Conservation (phyloP, 1,140 invertebrate genomes). For the Orchestia grillus region DNA sequence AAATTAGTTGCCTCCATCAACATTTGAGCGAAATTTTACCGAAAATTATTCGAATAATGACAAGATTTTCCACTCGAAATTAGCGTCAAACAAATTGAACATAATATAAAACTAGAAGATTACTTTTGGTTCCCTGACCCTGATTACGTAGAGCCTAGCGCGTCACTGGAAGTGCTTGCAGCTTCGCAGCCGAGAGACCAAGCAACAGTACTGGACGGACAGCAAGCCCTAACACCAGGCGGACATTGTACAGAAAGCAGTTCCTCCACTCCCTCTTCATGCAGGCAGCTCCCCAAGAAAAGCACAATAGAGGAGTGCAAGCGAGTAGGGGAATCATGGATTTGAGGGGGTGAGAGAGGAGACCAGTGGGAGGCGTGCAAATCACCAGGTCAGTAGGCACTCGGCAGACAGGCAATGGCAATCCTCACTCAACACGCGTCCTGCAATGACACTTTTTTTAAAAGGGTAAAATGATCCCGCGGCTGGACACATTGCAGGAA, state of each 20-base stretch:
- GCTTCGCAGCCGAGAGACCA: background rate
- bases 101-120: no score
- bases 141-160: background rate
- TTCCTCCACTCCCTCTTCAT: no score
- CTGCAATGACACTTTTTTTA: no score
- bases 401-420: background rate
- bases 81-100: no score
- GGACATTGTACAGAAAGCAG: no score
- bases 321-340: background rate
- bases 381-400: background rate
- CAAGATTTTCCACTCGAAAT: no score
- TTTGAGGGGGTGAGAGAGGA: background rate
- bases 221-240: background rate
- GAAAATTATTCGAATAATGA: no score
- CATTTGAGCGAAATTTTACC: no score
- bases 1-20: no score
- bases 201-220: background rate
- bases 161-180: background rate
- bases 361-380: background rate
- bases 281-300: no score
- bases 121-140: background rate
- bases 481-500: no score
- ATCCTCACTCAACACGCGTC: background rate
- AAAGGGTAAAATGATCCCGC: no score
- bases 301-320: background rate